These are phyloP conservation scores for Astropecten irregularis DNA, from an alignment of 53 echinoderm and acorn worm genomes.

Conservation along the genomic window DNA sequence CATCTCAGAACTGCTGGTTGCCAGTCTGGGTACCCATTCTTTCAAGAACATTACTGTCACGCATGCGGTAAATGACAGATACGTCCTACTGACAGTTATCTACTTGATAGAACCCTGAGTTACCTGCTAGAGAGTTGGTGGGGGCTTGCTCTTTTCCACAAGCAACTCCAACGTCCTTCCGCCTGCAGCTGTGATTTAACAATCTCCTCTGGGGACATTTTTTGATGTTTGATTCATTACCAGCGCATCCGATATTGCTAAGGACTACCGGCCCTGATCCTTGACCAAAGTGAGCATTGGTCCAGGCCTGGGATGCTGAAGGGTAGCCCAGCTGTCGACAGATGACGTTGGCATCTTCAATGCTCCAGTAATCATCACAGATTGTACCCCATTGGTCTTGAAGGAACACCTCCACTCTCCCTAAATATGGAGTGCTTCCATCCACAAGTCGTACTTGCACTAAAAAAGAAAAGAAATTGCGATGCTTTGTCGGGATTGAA, in stretches of 20 bases:
- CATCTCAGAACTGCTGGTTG: not conserved
- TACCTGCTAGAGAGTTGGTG: not conserved
- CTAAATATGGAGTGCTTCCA: slow-evolving; percentile 21
- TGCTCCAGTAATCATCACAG: slow-evolving; percentile 33
- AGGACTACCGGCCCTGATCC: not conserved
- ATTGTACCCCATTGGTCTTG: slow-evolving; percentile 15
- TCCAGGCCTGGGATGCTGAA: slow-evolving; percentile 4
- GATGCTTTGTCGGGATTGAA: too few relatives aligned
- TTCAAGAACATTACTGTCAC: too few relatives aligned
- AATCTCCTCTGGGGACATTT: not conserved
- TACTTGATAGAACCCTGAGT: slow-evolving; percentile 1
- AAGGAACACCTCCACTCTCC: slow-evolving; percentile 33
- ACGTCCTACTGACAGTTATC: slow-evolving; percentile 24
- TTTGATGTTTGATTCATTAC: not conserved
- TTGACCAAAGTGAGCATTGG: not conserved
- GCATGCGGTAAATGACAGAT: slow-evolving; percentile 15
- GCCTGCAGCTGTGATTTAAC: not conserved
- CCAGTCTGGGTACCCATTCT: too few relatives aligned
- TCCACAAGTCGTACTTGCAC: slow-evolving; percentile 39
- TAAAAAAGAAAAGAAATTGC: too few relatives aligned
- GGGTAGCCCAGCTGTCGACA: not conserved
- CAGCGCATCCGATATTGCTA: not conserved
- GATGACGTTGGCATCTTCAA: slow-evolving; percentile 34
- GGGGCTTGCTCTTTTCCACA: not conserved
- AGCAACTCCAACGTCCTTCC: not conserved